These are phyloP conservation scores for Nephrotoma guestfalica DNA, from an alignment of 2,888 invertebrate genomes.

Conservation along the genomic window DNA sequence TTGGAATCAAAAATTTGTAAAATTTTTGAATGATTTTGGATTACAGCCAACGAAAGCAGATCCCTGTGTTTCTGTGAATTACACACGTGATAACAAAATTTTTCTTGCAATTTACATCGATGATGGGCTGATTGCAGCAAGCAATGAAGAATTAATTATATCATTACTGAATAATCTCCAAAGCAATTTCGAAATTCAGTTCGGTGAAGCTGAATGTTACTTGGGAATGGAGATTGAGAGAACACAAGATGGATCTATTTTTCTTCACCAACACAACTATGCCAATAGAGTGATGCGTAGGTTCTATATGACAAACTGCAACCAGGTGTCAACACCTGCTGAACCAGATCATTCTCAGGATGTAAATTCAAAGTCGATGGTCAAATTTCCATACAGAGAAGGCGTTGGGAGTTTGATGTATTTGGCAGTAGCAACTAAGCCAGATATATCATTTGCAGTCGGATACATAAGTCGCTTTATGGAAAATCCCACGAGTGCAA, in stretches of 20 bases:
- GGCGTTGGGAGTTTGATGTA: conserved; percentile 4
- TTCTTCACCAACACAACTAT: no score
- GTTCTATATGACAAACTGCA: no score
- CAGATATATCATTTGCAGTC: conserved; percentile 6
- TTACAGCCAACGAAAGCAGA: conserved; percentile 14
- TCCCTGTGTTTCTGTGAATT: conserved; percentile 12
- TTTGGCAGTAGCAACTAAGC: conserved; percentile 6
- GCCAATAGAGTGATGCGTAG: not conserved
- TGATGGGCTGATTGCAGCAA: conserved; percentile 6
- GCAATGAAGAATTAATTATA: not conserved
- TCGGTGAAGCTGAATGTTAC: not conserved
- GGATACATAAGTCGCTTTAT: not conserved
- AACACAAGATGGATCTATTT: not conserved
- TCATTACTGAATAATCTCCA: not conserved
- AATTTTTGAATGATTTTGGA: no score
- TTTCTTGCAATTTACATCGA: conserved; percentile 6
- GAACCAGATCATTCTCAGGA: not conserved
- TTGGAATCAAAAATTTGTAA: no score
- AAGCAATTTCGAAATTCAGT: not conserved
- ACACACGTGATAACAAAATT: not conserved
- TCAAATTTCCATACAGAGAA: conserved; percentile 5
- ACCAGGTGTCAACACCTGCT: not conserved
- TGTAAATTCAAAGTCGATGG: not conserved
- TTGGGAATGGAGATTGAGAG: not conserved
- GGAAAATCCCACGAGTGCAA: conserved; percentile 8